These are phyloP conservation scores for Dolichotis patagonum DNA, from an alignment of 2,113 vertebrate species.

Conservation along the genomic window DNA sequence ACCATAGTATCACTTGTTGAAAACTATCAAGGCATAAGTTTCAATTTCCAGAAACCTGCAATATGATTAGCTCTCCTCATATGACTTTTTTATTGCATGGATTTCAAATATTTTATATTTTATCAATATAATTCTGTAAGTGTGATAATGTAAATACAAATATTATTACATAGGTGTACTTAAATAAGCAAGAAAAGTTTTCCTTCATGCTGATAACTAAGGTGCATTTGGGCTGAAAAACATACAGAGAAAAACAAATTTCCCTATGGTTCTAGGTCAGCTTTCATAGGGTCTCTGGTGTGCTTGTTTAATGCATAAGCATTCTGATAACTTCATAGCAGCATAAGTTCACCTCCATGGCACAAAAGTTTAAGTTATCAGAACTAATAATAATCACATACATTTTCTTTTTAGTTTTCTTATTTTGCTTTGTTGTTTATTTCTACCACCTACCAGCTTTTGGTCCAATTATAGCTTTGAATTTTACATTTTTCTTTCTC, in stretches of 20 bases:
- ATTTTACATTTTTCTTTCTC: background rate
- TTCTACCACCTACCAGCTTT: background rate
- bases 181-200: background rate
- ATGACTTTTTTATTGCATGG: background rate
- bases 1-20: background rate
- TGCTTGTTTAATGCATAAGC: background rate
- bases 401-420: background rate
- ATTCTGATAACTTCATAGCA: background rate
- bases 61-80: background rate
- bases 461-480: background rate
- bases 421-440: background rate
- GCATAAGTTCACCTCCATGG: background rate
- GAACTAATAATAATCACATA: background rate
- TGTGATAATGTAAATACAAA: background rate
- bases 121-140: background rate
- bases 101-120: background rate
- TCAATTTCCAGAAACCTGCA: background rate
- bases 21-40: background rate
- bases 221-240: background rate
- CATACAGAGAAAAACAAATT: background rate
- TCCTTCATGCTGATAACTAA: background rate
- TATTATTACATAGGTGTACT: background rate
- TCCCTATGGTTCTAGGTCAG: background rate
- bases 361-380: background rate
- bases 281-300: background rate